Conservation (phyloP, 2,113 vertebrate genomes). For the Greenwoodochromis staneri region DNA sequence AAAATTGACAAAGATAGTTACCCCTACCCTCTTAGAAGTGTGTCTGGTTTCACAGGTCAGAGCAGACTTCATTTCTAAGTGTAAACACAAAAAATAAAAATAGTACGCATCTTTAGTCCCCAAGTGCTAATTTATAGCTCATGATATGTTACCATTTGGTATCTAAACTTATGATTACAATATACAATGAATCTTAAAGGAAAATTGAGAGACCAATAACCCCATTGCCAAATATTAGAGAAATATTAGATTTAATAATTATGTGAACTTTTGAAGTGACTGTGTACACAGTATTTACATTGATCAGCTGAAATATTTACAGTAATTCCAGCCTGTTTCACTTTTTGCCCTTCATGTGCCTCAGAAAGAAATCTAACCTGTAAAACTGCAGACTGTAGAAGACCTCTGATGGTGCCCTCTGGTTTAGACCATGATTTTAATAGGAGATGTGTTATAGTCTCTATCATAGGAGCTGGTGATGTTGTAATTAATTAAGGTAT, state of each 20-base stretch:
- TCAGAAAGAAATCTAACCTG: neutral
- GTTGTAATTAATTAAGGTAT: neutral
- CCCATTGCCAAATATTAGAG: neutral
- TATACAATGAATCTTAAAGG: neutral
- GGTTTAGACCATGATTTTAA: neutral
- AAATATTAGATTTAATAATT: neutral
- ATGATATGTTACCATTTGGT: neutral
- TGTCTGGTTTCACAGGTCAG: neutral
- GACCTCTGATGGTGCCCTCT: neutral
- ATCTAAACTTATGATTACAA: neutral
- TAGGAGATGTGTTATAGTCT: neutral
- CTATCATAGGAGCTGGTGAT: neutral
- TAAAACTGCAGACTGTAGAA: neutral
- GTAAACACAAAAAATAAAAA: neutral
- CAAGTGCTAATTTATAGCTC: neutral
- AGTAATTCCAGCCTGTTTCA: neutral
- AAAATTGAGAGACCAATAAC: neutral
- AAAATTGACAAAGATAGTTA: neutral
- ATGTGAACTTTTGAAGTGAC: neutral
- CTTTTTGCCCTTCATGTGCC: neutral
- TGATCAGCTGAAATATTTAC: neutral
- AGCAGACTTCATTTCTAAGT: neutral
- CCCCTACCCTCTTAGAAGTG: neutral
- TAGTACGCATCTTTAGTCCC: neutral
- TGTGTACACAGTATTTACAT: neutral